These are phyloP conservation scores for Anastrepha ludens DNA, from an alignment of 1,140 invertebrate species.

Conservation along the genomic window DNA sequence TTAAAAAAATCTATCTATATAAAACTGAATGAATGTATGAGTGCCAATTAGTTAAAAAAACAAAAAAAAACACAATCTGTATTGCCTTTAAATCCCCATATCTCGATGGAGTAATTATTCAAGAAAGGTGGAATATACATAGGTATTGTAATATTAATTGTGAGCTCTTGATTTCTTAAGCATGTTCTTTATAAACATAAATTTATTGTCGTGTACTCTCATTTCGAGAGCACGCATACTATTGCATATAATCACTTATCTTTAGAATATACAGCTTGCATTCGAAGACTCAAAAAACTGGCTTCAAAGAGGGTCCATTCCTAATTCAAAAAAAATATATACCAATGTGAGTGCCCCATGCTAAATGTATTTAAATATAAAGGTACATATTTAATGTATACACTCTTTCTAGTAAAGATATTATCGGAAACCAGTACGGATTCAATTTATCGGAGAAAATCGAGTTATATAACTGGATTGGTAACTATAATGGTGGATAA, in stretches of 20 bases:
- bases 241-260: conserved; percentile 24
- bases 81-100: neutral
- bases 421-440: neutral
- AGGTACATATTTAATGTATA: neutral
- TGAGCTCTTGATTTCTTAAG: too few species aligned
- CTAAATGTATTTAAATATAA: neutral
- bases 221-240: neutral
- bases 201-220: neutral
- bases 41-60: neutral
- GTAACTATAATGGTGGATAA: conserved; percentile 53
- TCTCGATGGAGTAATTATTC: neutral
- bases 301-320: neutral
- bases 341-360: neutral
- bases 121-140: neutral
- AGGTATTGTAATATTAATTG: neutral
- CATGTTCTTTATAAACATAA: too few species aligned
- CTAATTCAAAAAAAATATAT: neutral
- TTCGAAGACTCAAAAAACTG: neutral
- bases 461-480: neutral
- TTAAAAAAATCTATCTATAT: conserved; percentile 7
- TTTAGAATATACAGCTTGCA: neutral
- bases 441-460: conserved; percentile 5
- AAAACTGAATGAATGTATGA: neutral
- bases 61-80: neutral
- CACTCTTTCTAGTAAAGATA: neutral